These are phyloP conservation scores for Sinocyclocheilus grahami DNA, from an alignment of 2,113 vertebrate species.

Conservation along the genomic window DNA sequence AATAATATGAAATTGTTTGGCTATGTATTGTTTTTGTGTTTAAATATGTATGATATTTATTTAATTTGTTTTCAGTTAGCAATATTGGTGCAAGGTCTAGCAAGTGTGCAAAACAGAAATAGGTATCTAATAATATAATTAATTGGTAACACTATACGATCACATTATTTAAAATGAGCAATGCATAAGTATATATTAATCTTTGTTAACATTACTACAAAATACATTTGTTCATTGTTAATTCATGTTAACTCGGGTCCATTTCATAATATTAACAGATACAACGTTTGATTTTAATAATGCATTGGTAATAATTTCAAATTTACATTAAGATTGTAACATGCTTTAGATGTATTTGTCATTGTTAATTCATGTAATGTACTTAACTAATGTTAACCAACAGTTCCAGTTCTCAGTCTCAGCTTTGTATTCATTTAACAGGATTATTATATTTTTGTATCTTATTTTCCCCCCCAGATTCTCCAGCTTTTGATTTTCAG, in stretches of 20 bases:
- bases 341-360: neutral
- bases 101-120: neutral
- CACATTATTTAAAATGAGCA: neutral
- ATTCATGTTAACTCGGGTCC: neutral
- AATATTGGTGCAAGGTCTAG: neutral
- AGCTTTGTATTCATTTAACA: neutral
- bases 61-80: neutral
- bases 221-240: neutral
- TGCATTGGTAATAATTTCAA: neutral
- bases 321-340: neutral
- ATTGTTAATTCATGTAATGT: neutral
- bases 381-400: too few relatives aligned
- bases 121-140: neutral
- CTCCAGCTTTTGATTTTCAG: constrained; percentile 20
- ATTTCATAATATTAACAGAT: neutral
- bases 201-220: neutral
- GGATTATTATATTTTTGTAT: neutral
- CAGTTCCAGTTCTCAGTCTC: neutral
- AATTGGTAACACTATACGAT: too few relatives aligned
- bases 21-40: neutral
- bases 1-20: neutral
- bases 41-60: neutral
- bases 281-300: neutral
- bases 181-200: neutral
- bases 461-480: neutral